A percentile compares a stretch with the other conserved stretches of the same genome.
Evolutionary conservation across 2,797 vertebrate genomes (phyloP).

Genomic region (Clarias pachynema): DNA sequence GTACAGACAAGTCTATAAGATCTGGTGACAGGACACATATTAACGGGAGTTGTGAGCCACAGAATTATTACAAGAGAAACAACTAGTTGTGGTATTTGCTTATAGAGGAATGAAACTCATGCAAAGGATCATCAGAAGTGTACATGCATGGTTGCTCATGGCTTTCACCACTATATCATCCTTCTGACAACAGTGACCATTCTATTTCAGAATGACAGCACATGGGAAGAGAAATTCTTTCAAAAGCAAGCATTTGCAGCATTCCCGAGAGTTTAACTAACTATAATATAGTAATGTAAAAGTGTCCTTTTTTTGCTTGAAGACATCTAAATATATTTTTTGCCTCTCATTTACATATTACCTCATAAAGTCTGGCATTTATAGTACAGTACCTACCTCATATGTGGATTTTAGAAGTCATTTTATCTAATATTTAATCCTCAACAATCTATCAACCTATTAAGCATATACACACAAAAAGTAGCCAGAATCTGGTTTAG

Average conservation of each 20-base stretch:
- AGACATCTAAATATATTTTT: not conserved
- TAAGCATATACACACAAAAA: slow-evolving; percentile 10
- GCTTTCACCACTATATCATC: slow-evolving; percentile 24
- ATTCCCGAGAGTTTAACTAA: not conserved
- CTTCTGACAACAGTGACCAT: not conserved
- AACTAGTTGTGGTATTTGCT: too few species aligned
- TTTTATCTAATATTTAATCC: slow-evolving; percentile 12
- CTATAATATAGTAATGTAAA: not conserved
- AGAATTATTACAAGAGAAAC: slow-evolving; percentile 58
- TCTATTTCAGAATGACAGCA: not conserved
- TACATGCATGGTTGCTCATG: slow-evolving; percentile 26
- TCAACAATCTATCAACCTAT: not conserved
- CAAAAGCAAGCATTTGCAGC: slow-evolving; percentile 18
- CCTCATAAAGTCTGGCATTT: too few species aligned
- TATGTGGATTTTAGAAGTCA: not conserved
- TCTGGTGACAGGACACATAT: slow-evolving; percentile 64
- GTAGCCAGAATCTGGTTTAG: slow-evolving; percentile 27
- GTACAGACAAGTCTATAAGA: slow-evolving; percentile 56
- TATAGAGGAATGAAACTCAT: not conserved
- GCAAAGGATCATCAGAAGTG: slow-evolving; percentile 15
- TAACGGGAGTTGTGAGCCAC: slow-evolving; percentile 54
- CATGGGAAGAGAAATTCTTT: not conserved
- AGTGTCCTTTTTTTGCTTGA: not conserved
- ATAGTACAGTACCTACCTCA: not conserved
- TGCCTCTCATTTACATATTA: too few species aligned